These are phyloP conservation scores for Eulemur rufifrons DNA, from an alignment of 2,113 vertebrate species.

Conservation along the genomic window DNA sequence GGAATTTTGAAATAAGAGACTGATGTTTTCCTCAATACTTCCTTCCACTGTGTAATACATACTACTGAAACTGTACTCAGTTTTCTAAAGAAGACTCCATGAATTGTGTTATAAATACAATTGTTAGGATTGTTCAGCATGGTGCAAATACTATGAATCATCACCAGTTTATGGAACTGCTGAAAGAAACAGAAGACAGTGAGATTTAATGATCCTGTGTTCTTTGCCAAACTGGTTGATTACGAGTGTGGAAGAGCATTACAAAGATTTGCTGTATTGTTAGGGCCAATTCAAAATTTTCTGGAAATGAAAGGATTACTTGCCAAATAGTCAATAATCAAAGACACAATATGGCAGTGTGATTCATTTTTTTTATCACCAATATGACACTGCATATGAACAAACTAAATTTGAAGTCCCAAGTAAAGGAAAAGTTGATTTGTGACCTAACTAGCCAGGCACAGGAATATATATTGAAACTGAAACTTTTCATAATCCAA, in stretches of 20 bases:
- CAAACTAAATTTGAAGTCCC: not conserved
- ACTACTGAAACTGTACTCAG: not conserved
- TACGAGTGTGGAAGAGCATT: not conserved
- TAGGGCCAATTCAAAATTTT: not conserved
- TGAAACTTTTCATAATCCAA: not conserved
- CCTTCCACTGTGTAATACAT: not conserved
- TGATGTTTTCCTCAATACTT: not conserved
- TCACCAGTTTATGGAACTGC: not conserved
- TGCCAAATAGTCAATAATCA: not conserved
- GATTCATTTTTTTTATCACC: not conserved
- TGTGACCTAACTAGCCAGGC: not conserved
- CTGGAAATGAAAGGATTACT: constrained; percentile 3
- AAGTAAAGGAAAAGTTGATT: not conserved
- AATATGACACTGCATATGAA: not conserved
- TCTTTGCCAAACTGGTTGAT: not conserved
- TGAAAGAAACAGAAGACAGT: not conserved
- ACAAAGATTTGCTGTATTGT: not conserved
- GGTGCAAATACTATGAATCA: not conserved
- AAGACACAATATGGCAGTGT: not conserved
- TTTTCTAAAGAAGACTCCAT: not conserved
- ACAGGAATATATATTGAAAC: not conserved
- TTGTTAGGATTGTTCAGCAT: not conserved
- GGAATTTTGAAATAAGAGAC: not conserved
- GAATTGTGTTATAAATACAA: not conserved
- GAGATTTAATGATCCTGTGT: not conserved